phyloP scores from a whole-genome alignment of 2,888 invertebrate species.

The Habroteleia sp. region DNA sequence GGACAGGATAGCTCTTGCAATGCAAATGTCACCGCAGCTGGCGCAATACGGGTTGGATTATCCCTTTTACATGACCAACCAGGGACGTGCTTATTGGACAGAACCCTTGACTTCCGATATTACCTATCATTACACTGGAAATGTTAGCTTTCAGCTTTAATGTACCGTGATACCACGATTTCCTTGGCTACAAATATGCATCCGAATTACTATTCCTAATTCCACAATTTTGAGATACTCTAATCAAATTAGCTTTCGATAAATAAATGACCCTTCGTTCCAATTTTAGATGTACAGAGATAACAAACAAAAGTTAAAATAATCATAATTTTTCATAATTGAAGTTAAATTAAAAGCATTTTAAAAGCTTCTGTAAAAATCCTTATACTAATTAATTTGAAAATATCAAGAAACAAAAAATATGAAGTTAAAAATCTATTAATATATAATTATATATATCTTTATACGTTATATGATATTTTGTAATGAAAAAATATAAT shows the following conservation, averaged over 20 bases:
- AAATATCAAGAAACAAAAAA: no score
- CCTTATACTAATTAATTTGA: no score
- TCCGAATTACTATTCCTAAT: slow-evolving; percentile 24
- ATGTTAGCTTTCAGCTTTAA: slow-evolving; percentile 51
- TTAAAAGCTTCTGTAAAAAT: no score
- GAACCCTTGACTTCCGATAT: slow-evolving; percentile 57
- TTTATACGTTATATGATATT: no score
- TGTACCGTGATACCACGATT: slow-evolving; percentile 39
- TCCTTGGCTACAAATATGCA: slow-evolving; percentile 38
- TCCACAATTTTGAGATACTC: slow-evolving; percentile 39
- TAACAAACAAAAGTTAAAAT: no score
- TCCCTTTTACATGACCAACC: slow-evolving; percentile 63
- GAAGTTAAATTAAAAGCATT: no score
- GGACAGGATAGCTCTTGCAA: slow-evolving; percentile 59
- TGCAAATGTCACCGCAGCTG: slow-evolving; percentile 66
- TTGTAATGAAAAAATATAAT: no score
- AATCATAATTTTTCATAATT: no score
- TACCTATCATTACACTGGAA: slow-evolving; percentile 60
- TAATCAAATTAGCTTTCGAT: slow-evolving; percentile 42
- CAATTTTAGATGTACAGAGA: slow-evolving; percentile 10
- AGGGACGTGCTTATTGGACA: slow-evolving; percentile 62
- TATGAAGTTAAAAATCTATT: no score
- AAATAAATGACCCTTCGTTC: slow-evolving; percentile 23
- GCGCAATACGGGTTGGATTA: slow-evolving; percentile 63
- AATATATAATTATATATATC: no score